Base-by-base conservation (phyloP, 2,888 invertebrate genomes). In the Drosophila nigricruria region DNA sequence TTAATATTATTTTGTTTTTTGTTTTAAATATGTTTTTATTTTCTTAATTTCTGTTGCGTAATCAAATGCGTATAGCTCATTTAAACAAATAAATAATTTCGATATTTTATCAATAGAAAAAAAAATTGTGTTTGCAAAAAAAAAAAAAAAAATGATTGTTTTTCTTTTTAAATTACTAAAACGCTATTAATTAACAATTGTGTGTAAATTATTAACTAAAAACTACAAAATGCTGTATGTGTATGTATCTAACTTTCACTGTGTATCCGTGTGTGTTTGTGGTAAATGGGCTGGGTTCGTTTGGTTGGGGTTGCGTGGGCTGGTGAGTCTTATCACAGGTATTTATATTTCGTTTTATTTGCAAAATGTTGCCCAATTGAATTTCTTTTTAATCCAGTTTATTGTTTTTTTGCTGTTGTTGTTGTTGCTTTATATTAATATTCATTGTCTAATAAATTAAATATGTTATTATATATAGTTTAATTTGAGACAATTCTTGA, bases 251-350 rank as follows among this genome's bases (percentile, higher is more conserved):
- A n/a, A n/a, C n/a, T n/a, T n/a, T n/a, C n/a, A n/a, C n/a, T n/a
- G n/a, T n/a, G n/a, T n/a, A n/a, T n/a, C n/a, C n/a, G n/a, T 59
- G 50, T 47, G 20, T 23, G 1, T 23, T 40, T 36, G 23, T 57
- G 59, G 20, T 38, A 14, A 36, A 34, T 8, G 40, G 64, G 32
- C 18, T 34, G 32, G 30, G 52, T 23, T 34, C 47, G 30, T 25
- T 25, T 40, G 52, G 52, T 43, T 34, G 36, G 40, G 23, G 14
- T 23, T 25, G 14, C 16, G 16, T 45, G 43, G 60, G 50, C 10
- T 32, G 70, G 66, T 83, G 72, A 73, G 72, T 62, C 58, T 79
- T 89, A 84, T 84, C 84, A 84, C 84, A 84, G 84, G 72, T 79
- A 64, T 25, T 45, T 20, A 14, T 50, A 32, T 50, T 34, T 68